These are phyloP conservation scores for Pachyramphus minor DNA, from an alignment of 2,113 vertebrate species.

Conservation along the genomic window DNA sequence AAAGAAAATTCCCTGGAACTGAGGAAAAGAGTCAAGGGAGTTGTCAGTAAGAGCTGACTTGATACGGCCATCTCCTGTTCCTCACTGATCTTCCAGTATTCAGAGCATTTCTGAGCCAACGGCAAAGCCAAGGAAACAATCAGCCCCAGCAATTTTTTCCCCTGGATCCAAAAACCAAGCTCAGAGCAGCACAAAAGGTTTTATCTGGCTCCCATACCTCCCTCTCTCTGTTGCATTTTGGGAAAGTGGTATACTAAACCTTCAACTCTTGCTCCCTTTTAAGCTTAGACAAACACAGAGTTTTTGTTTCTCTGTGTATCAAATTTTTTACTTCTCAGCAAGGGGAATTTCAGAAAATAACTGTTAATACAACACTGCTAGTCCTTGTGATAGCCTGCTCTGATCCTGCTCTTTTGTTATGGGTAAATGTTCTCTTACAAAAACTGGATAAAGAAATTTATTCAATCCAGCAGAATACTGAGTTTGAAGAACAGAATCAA, in stretches of 20 bases:
- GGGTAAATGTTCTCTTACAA: not conserved
- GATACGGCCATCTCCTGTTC: not conserved
- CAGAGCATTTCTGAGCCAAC: not conserved
- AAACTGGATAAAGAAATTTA: not conserved
- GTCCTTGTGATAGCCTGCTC: not conserved
- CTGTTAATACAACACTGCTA: not conserved
- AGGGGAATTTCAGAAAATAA: not conserved
- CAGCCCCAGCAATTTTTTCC: not conserved
- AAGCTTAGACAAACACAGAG: not conserved
- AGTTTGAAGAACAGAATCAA: slow-evolving; percentile 21
- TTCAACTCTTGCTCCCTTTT: not conserved
- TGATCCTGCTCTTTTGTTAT: not conserved
- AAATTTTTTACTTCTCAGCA: not conserved
- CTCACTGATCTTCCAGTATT: not conserved
- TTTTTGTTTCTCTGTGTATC: not conserved
- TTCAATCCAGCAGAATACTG: not conserved
- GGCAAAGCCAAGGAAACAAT: not conserved
- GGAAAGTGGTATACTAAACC: not conserved
- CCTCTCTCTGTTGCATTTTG: not conserved
- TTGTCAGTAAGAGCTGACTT: not conserved
- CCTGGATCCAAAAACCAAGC: not conserved
- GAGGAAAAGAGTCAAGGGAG: not conserved
- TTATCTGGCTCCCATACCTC: not conserved
- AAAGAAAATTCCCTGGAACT: not conserved
- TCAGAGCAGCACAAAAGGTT: not conserved